Percentiles rank a stretch among this genome's conserved stretches.
phyloP scores from a whole-genome alignment of 2,888 invertebrate genomes.

The Cephus rjabovi region DNA sequence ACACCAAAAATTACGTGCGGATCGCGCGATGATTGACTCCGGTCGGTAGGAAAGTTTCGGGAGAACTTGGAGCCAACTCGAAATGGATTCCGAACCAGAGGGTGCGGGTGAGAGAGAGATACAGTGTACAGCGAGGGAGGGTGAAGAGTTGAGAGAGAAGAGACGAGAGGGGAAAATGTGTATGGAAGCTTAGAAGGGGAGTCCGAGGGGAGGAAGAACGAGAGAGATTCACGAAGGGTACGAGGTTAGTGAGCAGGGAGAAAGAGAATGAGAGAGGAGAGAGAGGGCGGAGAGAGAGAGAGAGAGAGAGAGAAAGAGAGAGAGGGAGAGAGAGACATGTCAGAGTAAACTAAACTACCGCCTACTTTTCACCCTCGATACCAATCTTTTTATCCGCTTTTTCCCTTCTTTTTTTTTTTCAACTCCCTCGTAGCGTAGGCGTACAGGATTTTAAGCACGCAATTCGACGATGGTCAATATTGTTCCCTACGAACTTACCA shows the following conservation, averaged over 20 bases:
- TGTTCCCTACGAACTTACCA: background rate
- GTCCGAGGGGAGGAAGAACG: background rate
- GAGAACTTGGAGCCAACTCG: background rate
- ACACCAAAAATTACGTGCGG: conserved; percentile 31
- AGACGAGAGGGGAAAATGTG: too few species aligned
- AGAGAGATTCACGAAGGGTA: background rate
- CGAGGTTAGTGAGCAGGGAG: background rate
- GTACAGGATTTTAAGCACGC: background rate
- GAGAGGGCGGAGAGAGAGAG: background rate
- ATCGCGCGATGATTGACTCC: background rate
- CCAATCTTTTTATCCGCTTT: background rate
- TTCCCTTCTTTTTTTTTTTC: background rate
- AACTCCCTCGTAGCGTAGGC: background rate
- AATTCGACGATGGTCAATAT: background rate
- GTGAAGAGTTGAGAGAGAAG: background rate
- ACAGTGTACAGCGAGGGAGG: background rate
- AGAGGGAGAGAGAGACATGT: background rate
- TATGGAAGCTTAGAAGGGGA: background rate
- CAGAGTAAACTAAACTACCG: background rate
- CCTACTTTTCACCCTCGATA: background rate
- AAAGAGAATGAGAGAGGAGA: background rate
- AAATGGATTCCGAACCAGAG: background rate
- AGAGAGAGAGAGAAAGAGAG: background rate
- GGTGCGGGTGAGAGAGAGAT: background rate
- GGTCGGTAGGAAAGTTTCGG: background rate